A percentile compares a stretch with the other conserved stretches of the same genome.
Evolutionary conservation across 2,888 invertebrate genomes (phyloP).

Genomic region (Chromoteleia sp.): DNA sequence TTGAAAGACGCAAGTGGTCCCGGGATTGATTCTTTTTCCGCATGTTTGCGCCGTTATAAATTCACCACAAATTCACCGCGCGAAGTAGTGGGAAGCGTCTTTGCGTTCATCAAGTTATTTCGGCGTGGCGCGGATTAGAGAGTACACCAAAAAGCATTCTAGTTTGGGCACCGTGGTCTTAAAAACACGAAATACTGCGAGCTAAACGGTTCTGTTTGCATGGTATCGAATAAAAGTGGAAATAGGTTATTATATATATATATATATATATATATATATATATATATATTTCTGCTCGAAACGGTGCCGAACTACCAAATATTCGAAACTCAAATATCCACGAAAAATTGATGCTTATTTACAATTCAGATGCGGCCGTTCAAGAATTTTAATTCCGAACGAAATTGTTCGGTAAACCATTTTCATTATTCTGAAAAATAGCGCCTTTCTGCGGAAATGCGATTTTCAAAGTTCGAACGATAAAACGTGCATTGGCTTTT

Average conservation of each 20-base stretch:
- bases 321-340: slow-evolving; percentile 55
- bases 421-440: slow-evolving; percentile 36
- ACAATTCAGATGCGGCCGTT: slow-evolving; percentile 44
- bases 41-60: not conserved
- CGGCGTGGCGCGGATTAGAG: slow-evolving; percentile 38
- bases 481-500: not conserved
- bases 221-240: slow-evolving; percentile 33
- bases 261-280: not conserved
- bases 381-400: slow-evolving; percentile 31
- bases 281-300: not conserved
- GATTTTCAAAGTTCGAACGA: not conserved
- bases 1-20: slow-evolving; percentile 31
- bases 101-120: slow-evolving; percentile 39
- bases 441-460: slow-evolving; percentile 1
- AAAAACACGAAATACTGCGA: slow-evolving; percentile 28
- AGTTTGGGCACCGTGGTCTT: slow-evolving; percentile 11
- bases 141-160: slow-evolving; percentile 30
- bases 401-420: slow-evolving; percentile 36
- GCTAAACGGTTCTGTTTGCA: slow-evolving; percentile 38
- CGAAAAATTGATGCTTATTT: slow-evolving; percentile 54
- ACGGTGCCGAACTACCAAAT: slow-evolving; percentile 26
- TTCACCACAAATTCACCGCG: slow-evolving; percentile 11
- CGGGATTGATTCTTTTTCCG: slow-evolving; percentile 21
- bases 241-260: slow-evolving; percentile 19
- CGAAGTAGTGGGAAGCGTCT: slow-evolving; percentile 6